These are phyloP conservation scores for Cyclura pinguis DNA, from an alignment of 2,797 vertebrate genomes.

Conservation along the genomic window DNA sequence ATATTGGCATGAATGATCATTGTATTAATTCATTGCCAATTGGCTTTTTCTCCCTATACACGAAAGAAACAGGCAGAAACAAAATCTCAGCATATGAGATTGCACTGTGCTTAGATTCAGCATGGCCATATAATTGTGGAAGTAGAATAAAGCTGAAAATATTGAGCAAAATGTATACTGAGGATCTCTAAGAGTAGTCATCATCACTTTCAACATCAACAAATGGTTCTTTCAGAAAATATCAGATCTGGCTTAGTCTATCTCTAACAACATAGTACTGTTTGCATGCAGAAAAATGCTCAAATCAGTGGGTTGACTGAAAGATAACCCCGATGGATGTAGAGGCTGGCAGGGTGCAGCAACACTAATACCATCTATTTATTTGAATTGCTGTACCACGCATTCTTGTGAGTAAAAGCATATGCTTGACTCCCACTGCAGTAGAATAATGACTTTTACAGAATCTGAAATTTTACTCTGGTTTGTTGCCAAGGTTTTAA, in stretches of 20 bases:
- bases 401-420: conserved; percentile 3
- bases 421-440: neutral
- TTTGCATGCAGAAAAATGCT: neutral
- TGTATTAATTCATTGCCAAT: conserved; percentile 7
- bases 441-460: neutral
- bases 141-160: neutral
- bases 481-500: neutral
- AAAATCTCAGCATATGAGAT: neutral
- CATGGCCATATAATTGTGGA: neutral
- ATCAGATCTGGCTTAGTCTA: neutral
- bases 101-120: neutral
- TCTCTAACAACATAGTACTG: neutral
- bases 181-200: neutral
- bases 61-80: neutral
- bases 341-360: neutral
- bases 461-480: neutral
- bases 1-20: neutral
- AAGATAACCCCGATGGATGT: neutral
- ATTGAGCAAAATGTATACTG: neutral
- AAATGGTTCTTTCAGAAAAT: neutral
- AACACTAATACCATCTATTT: neutral
- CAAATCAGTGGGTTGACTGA: neutral
- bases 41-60: neutral
- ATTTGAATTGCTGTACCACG: neutral
- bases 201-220: neutral